phyloP scores from a whole-genome alignment of 2,888 invertebrate genomes.

The Microctonus hyperodae region DNA sequence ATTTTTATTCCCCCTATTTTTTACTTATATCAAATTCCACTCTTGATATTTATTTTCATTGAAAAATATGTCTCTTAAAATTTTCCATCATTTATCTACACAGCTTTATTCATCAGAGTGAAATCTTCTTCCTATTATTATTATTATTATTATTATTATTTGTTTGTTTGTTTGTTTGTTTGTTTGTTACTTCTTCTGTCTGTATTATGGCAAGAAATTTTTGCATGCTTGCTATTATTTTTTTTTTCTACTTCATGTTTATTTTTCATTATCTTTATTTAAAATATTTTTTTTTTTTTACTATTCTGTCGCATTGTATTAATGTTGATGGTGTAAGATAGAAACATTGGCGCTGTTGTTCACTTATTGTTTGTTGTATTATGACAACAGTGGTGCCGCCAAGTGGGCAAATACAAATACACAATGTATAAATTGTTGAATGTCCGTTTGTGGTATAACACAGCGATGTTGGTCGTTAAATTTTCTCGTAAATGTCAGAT shows the following conservation, averaged over 20 bases:
- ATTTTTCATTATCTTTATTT: neutral
- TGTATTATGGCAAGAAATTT: no score
- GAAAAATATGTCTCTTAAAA: neutral
- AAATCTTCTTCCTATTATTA: neutral
- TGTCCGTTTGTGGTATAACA: neutral
- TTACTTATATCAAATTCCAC: neutral
- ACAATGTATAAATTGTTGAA: neutral
- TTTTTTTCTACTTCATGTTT: neutral
- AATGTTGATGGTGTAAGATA: neutral
- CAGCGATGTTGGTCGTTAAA: slow-evolving; percentile 4
- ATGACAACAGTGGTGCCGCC: neutral
- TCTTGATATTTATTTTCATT: neutral
- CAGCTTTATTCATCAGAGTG: neutral
- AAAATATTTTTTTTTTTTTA: neutral
- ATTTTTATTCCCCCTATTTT: neutral
- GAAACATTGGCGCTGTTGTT: neutral
- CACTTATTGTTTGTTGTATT: neutral
- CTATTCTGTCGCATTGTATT: neutral
- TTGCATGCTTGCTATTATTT: neutral
- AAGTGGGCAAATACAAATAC: neutral
- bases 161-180: no score
- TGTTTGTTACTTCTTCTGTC: neutral
- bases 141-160: neutral
- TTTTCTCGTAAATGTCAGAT: neutral
- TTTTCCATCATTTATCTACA: neutral